Base-by-base conservation (phyloP, 2,888 invertebrate species). In the Schizotus pectinicornis region DNA sequence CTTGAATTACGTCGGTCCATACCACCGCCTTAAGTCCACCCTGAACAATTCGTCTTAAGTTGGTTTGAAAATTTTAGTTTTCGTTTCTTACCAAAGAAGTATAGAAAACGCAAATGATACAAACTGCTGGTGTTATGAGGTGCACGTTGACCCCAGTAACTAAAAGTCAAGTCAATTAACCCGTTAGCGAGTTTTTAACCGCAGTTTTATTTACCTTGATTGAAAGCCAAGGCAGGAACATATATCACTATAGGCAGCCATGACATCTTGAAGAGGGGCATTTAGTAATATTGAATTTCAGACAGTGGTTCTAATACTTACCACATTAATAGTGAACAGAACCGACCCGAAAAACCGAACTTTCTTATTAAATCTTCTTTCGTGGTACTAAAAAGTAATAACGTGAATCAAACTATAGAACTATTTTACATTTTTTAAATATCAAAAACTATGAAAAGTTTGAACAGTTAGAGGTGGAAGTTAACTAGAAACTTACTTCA, bases 61-160 rank as follows among this genome's bases (percentile, higher is more conserved):
- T 32, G 7, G 14, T 33, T 12, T 47, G 34, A n/a, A 36, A 33
- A 51, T 6, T 49, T 31, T 52, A 12, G n/a, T n/a, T n/a, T n/a
- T 34, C 22, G 31, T 53, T 61, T 83, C 88, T 85, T 81, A 92
- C 91, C 76, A 90, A 84, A 67, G 90, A 89, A 0, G 92, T 94
- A 73, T 94, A 94, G 76, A 94, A 91, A 73, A 92, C 89, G 82
- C 94, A 92, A 65, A 93, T 91, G 67, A 85, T 78, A 75, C 93
- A 93, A 1, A 94, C 91, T 36, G 91, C 85, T 1, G 93, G 89
- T 1, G 94, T 92, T 11, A 93, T 88, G 34, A 90, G 81, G 77
- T 93, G 91, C 35, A 93, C 85, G 69, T 90, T 88, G 7, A 94
- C 85, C 45, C 93, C 94, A 60, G 94, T 94, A 13, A 94, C 94